phyloP scores from a whole-genome alignment of 2,113 vertebrate species.

The Cryptoleucopteryx plumbea region DNA sequence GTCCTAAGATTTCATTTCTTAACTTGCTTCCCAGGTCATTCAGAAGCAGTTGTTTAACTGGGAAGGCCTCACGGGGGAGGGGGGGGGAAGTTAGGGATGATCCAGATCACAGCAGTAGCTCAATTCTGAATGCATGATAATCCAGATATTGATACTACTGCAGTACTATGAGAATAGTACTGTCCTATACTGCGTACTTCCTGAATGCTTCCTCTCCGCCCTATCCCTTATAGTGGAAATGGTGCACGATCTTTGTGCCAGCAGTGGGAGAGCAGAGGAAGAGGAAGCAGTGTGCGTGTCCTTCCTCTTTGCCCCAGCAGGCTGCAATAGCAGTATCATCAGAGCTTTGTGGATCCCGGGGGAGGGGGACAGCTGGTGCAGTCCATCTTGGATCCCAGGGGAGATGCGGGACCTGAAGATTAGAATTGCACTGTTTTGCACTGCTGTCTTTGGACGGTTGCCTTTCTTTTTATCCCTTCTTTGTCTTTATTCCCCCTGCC shows the following conservation, averaged over 20 bases:
- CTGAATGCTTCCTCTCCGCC: background rate
- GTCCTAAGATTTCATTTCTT: background rate
- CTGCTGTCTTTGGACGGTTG: background rate
- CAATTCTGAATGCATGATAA: background rate
- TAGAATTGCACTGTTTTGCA: background rate
- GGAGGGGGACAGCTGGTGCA: background rate
- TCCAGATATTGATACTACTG: background rate
- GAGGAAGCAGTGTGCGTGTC: background rate
- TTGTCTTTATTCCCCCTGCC: background rate
- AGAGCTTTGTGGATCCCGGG: background rate
- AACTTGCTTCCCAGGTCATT: background rate
- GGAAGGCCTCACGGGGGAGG: background rate
- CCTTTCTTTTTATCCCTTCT: background rate
- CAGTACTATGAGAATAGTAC: background rate
- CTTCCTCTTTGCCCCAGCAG: background rate
- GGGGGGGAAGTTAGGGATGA: background rate
- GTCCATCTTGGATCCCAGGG: background rate
- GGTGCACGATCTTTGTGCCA: background rate
- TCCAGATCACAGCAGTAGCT: background rate
- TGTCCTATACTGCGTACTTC: background rate
- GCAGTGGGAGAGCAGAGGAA: background rate
- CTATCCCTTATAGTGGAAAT: rapidly evolving
- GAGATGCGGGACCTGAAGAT: background rate
- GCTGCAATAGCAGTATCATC: background rate
- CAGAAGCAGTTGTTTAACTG: background rate